Evolutionary conservation across 2,888 invertebrate genomes (phyloP), one percentile per base, ranked within the genome.

Genomic region (Apamea epomidion): DNA sequence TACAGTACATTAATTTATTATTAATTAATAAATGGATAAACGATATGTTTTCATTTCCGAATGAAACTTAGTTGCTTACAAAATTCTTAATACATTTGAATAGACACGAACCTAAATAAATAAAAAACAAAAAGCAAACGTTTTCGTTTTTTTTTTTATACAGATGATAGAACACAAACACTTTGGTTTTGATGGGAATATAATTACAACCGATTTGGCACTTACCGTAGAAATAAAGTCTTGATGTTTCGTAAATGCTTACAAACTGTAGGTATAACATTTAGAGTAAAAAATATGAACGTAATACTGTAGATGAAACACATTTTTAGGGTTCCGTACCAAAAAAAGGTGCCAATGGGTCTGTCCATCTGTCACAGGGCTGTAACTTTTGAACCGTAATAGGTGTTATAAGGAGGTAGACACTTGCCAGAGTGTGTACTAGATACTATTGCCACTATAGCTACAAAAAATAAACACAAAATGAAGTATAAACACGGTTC

Each of bases 171-270:
- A 76, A 82, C 32, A n/a, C 25, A 21, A 21, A 7, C 18, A 64
- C 54, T 29, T 25, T 76, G 51, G 14, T n/a, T 81, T 82, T 76
- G 62, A 82, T 82, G 76, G 51, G 60, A 82, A 82, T 69, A 76
- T 81, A 76, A 81, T 81, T 76, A 76, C 75, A 29, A 67, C 60
- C 51, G 81, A 73, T 80, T 81, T 73, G 16, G 21, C 29, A 58
- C 14, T 60, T n/a, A 60, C 58, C 37, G 69, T 37, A 48, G 37
- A 78, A 58, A 64, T n/a, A 51, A 42, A 69, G 58, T 29, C 37
- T 80, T 48, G 29, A 42, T 51, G 70, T 51, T 70, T 45, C 45
- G 16, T 73, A 64, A 79, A 72, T n/a, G 62, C 21, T 81, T 60
- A 25, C 54, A 29, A 51, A 70, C 0, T 14, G 37, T 71, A 25